phyloP scores from a whole-genome alignment of 2,113 vertebrate genomes.

The Atlantisia rogersi region DNA sequence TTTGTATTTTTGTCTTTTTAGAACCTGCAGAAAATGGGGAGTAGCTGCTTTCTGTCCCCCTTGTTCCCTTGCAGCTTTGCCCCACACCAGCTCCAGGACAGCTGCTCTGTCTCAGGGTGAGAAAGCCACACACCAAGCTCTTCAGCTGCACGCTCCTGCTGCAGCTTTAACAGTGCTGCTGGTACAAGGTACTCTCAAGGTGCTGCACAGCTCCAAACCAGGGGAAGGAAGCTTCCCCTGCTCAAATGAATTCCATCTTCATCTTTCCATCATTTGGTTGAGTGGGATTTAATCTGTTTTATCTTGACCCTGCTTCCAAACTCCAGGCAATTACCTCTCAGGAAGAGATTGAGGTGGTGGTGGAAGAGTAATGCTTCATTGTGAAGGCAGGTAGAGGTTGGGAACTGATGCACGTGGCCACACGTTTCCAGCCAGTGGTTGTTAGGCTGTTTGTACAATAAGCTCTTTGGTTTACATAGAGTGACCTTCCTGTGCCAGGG shows the following conservation, averaged over 20 bases:
- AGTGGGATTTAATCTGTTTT: neutral
- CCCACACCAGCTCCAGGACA: neutral
- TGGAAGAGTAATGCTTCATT: neutral
- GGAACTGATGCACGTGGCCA: neutral
- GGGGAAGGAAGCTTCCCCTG: neutral
- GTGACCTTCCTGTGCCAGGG: neutral
- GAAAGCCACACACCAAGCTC: fast-evolving
- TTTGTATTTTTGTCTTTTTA: neutral
- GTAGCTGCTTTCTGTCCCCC: neutral
- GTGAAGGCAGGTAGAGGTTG: neutral
- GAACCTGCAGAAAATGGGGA: neutral
- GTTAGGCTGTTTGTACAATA: neutral
- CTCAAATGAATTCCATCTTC: neutral
- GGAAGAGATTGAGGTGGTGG: neutral
- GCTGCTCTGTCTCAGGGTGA: neutral
- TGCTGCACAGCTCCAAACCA: neutral
- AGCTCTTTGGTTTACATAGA: neutral
- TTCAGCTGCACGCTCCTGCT: neutral
- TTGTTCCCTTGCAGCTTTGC: constrained; percentile 1
- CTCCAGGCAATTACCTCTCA: neutral
- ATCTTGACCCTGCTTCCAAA: neutral
- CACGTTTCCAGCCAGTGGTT: neutral
- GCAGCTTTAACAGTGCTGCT: neutral
- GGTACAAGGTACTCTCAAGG: neutral
- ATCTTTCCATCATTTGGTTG: neutral